Evolutionary conservation across 2,797 vertebrate genomes (phyloP), one percentile per base, ranked within the genome.

Genomic region (Stomatorhinus walkeri): DNA sequence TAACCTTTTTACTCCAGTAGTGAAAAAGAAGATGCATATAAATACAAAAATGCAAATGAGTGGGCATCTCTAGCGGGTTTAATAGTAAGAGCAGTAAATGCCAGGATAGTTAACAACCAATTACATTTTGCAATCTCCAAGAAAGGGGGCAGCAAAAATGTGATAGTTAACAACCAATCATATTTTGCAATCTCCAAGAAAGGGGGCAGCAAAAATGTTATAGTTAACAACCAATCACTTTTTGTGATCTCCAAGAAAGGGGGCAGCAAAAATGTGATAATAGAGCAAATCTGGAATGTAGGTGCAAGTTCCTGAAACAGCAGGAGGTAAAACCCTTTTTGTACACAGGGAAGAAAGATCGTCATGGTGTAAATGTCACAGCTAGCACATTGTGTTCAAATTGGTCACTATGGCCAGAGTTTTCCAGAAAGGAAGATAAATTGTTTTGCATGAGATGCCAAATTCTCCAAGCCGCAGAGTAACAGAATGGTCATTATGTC

Each of bases 401-500:
- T 5, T 52, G 3, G 12, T 52, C 84, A 54, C 84, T 51, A 14
- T 52, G 51, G 24, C 84, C 22, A 85, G 22, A 14, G 24, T 85
- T 10, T 51, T 81, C n/a, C 22, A 81, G 5, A 16, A 51, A 85
- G 14, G n/a, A 51, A 85, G 10, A 54, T 14, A 54, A 85, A 85
- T 85, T 51, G 46, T 24, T 8, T 52, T 32, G 48, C 28, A 24
- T 54, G 51, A 85, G 51, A 54, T 32, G 48, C 48, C 7, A n/a
- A 24, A 51, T 54, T 85, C 14, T 19, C 22, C n/a, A 51, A 52
- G 49, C 22, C 28, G 16, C 14, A 88, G 12, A 40, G 49, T 51
- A 56, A 59, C 48, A 49, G 32, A 68, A 87, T 43, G 89, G 54
- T 89, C 88, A 68, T 43, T 59, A 79, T n/a, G 14, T 43, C 16